phyloP scores from a whole-genome alignment of 2,113 vertebrate genomes.

The Coptodon bakossiorum region DNA sequence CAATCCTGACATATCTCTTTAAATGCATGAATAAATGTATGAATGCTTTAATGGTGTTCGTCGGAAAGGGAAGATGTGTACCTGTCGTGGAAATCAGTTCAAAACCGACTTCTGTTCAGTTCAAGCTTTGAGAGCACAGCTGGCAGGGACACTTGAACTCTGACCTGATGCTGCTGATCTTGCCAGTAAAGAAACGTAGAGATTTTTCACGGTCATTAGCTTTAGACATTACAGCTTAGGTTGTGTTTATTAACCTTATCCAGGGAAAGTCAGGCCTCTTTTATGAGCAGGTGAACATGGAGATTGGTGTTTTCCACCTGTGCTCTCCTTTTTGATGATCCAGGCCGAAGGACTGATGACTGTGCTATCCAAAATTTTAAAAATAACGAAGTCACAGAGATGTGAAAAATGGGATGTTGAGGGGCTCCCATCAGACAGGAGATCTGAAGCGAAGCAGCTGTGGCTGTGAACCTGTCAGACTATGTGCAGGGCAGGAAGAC shows the following conservation, averaged over 20 bases:
- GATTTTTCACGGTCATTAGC: neutral
- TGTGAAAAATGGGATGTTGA: neutral
- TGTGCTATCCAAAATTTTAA: fast-evolving
- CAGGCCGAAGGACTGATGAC: neutral
- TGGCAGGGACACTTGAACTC: neutral
- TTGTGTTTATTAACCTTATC: neutral
- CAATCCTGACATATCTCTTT: neutral
- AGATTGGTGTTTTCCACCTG: neutral
- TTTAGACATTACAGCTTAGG: neutral
- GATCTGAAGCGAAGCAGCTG: neutral
- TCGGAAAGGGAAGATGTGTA: neutral
- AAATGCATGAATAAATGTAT: neutral
- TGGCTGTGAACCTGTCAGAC: neutral
- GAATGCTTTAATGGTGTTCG: neutral
- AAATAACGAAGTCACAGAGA: neutral
- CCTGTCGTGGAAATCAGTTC: neutral
- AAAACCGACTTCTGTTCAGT: neutral
- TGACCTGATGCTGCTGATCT: neutral
- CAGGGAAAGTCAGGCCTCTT: neutral
- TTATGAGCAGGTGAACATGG: neutral
- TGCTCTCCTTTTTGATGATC: neutral
- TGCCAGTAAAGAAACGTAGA: neutral
- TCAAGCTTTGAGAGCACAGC: neutral
- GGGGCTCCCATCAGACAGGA: neutral
- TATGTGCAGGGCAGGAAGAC: neutral